phyloP scores from a whole-genome alignment of 2,113 vertebrate species.

The Rhynchomys soricoides region DNA sequence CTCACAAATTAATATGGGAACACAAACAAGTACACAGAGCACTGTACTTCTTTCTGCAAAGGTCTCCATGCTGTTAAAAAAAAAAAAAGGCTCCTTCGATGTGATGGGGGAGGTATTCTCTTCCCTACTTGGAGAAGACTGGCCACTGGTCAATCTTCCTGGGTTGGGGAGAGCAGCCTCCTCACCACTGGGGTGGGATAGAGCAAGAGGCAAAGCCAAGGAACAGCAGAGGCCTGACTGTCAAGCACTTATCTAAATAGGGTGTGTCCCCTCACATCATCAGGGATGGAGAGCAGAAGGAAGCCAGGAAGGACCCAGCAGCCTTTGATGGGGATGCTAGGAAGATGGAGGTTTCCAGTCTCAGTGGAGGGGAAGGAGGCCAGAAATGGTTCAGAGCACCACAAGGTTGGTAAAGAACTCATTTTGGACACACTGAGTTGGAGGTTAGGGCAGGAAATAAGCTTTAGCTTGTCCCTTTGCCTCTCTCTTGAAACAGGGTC shows the following conservation, averaged over 20 bases:
- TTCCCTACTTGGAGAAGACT: background rate
- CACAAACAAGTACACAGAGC: background rate
- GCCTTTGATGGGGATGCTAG: background rate
- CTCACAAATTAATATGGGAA: background rate
- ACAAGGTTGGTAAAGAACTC: background rate
- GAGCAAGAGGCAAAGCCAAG: background rate
- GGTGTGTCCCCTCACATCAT: background rate
- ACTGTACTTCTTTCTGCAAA: background rate
- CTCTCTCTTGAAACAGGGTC: background rate
- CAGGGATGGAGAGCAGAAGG: background rate
- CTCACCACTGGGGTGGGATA: background rate
- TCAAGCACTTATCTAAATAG: background rate
- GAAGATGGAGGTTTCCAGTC: background rate
- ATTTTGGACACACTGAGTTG: background rate
- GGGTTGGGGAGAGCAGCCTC: background rate
- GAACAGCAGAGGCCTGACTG: background rate
- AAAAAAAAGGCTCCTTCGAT: background rate
- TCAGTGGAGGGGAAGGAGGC: background rate
- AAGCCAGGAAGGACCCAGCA: background rate
- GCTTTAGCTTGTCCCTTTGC: background rate
- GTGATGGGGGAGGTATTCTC: rapidly evolving
- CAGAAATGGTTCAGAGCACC: background rate
- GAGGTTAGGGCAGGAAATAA: background rate
- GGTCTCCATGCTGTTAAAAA: background rate
- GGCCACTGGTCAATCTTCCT: background rate